Base-by-base conservation (phyloP, 2,888 invertebrate genomes). In the Parascotia fuliginaria region DNA sequence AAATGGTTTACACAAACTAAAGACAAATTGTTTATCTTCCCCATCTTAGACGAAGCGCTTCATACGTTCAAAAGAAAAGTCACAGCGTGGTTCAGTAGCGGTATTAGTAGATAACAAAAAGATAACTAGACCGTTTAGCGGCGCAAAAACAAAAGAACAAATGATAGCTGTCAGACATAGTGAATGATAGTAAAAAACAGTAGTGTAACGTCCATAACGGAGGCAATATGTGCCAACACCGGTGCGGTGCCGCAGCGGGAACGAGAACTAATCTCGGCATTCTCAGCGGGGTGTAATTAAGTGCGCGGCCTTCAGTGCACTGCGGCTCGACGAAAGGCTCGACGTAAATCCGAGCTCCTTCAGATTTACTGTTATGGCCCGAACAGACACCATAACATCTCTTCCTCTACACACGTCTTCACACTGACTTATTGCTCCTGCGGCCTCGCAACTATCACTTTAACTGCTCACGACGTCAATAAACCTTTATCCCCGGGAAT, bases 281-380 rank as follows among this genome's bases (percentile, higher is more conserved):
- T 89, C 87, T 83, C 82, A 73, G 76, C 77, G 71, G 76, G 79
- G 62, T 73, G 87, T 88, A 89, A 90, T 90, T 89, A 89, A 89
- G 79, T 80, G 79, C 72, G 70, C 54, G 73, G 67, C 73, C 73
- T 73, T 73, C 71, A 73, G 75, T 77, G 75, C 77, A 75, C 63
- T 75, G 43, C 62, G 58, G 68, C 47, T 66, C 70, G 65, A n/a
- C n/a, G n/a, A n/a, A n/a, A n/a, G 55, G 68, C 49, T 68, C 72
- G 68, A 70, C 76, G 86, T 87, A 88, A 88, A 87, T 84, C 87
- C 75, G 66, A 73, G 73, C 75, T 82, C 70, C 77, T 76, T 93
- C 93, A 81, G 87, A 90, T 91, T 90, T 89, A 90, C 80, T 87
- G 88, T 89, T 89, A 89, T 87, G 66, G 85, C 81, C 72, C 62